Evolutionary conservation across 2,888 invertebrate genomes (phyloP), one percentile per base, ranked within the genome.

Genomic region (Drosophila tanythrix): DNA sequence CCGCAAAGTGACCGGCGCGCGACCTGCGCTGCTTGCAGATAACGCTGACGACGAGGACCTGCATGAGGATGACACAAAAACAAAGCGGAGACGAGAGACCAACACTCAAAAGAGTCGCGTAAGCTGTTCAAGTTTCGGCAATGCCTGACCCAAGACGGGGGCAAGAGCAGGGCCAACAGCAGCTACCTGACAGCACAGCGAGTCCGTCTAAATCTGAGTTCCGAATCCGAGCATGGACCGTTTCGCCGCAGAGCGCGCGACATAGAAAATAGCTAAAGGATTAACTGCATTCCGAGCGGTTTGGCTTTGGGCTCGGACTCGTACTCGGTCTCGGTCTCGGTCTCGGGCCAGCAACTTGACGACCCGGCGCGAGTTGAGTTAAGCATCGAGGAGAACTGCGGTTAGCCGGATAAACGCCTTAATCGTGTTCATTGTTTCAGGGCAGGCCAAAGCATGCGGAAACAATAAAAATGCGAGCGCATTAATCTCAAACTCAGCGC

Each of bases 321-420:
- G 56, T 50, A 10, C 43, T 27, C 50, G 29, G 3, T 1, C 36
- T 18, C 21, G 55, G 15, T 27, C 33, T 40, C n/a, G 56, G 55
- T 29, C 46, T 33, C 50, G 40, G 51, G 69, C 58, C 38, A 38
- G 36, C 48, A 58, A 68, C 58, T 40, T 40, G 31, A n/a, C 31
- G 40, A 57, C 57, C 57, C 38, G 31, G n/a, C 8, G n/a, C 40
- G 40, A 57, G 40, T 29, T 43, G 11, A 43, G 57, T 56, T 56
- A 38, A 29, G 60, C 52, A 57, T 56, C 73, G 74, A 62, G 57
- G 59, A 63, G 56, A 71, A 69, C 79, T 90, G 90, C 85, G 90
- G 91, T 88, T 89, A 85, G 82, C 80, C 76, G 89, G 85, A 87
- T 89, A 87, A 88, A 87, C 89, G 81, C 87, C 89, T 90, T 90